These are phyloP conservation scores for Merops nubicus DNA, from an alignment of 2,113 vertebrate genomes.

Conservation along the genomic window DNA sequence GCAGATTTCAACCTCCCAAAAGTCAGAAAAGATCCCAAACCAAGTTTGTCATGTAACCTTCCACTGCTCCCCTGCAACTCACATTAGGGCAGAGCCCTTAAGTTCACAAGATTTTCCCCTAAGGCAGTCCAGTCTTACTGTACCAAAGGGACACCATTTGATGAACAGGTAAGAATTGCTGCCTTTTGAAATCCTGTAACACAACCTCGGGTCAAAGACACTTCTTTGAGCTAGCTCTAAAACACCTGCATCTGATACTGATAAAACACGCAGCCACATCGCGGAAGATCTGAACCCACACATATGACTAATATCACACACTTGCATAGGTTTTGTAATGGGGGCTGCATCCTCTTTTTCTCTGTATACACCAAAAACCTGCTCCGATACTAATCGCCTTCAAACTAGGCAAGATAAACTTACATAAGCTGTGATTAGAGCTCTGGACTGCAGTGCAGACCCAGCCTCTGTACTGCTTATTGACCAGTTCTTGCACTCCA, in stretches of 20 bases:
- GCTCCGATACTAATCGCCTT: background rate
- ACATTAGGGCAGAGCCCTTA: background rate
- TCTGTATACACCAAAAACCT: background rate
- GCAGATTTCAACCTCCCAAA: background rate
- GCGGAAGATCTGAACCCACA: background rate
- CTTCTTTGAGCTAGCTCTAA: background rate
- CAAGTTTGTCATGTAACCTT: fast-evolving
- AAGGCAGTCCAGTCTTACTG: background rate
- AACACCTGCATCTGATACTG: background rate
- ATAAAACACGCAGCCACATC: background rate
- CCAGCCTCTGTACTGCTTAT: background rate
- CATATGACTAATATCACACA: background rate
- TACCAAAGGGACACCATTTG: background rate
- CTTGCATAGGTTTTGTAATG: background rate
- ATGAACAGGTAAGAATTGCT: background rate
- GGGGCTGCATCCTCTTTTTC: background rate
- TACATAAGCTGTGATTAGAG: background rate
- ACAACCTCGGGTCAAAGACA: background rate
- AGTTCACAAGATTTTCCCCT: background rate
- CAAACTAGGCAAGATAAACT: background rate
- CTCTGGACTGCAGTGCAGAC: background rate
- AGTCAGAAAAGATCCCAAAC: background rate
- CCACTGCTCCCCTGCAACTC: background rate
- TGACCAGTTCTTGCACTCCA: background rate
- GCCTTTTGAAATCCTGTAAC: background rate